A percentile compares a stretch with the other conserved stretches of the same genome.
Evolutionary conservation across 2,797 vertebrate species (phyloP).

Genomic region (Phyllotis vaccarum): DNA sequence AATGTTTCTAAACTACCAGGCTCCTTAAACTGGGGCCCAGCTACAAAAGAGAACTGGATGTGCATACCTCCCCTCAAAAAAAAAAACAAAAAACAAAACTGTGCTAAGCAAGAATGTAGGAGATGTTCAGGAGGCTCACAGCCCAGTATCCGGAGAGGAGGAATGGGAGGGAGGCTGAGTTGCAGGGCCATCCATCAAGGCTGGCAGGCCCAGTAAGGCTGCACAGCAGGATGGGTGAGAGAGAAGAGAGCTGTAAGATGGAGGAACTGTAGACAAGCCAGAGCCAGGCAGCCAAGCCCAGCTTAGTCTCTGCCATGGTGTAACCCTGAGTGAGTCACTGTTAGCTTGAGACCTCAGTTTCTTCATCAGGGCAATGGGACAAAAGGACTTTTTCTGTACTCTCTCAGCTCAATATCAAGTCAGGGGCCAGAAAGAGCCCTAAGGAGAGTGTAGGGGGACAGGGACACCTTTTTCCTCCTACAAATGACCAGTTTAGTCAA

Average conservation of each 20-base stretch:
- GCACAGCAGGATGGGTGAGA: background rate
- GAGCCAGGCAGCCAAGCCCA: background rate
- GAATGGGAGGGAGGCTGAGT: slow-evolving; percentile 37
- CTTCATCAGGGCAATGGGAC: slow-evolving; percentile 40
- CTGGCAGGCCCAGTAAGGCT: slow-evolving; percentile 58
- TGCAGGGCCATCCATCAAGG: slow-evolving; percentile 72
- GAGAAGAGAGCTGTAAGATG: background rate
- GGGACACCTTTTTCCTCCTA: background rate
- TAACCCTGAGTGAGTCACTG: slow-evolving; percentile 21
- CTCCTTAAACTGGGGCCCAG: background rate
- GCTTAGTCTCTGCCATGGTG: background rate
- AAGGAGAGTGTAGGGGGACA: background rate
- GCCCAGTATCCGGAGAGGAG: slow-evolving; percentile 59
- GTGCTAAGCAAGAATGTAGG: slow-evolving; percentile 5
- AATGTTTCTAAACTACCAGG: background rate
- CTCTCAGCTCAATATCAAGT: background rate
- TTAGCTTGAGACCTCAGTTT: slow-evolving; percentile 30
- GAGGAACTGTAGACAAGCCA: background rate
- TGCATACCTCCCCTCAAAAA: too few relatives aligned
- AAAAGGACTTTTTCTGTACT: slow-evolving; percentile 30
- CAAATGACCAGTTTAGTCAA: background rate
- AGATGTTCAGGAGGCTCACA: slow-evolving; percentile 76
- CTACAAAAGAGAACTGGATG: background rate
- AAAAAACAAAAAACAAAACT: background rate
- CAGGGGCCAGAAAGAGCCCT: background rate